A percentile compares a stretch with the other conserved stretches of the same genome.
phyloP scores from a whole-genome alignment of 2,113 vertebrate genomes.

The Collichthys lucidus region DNA sequence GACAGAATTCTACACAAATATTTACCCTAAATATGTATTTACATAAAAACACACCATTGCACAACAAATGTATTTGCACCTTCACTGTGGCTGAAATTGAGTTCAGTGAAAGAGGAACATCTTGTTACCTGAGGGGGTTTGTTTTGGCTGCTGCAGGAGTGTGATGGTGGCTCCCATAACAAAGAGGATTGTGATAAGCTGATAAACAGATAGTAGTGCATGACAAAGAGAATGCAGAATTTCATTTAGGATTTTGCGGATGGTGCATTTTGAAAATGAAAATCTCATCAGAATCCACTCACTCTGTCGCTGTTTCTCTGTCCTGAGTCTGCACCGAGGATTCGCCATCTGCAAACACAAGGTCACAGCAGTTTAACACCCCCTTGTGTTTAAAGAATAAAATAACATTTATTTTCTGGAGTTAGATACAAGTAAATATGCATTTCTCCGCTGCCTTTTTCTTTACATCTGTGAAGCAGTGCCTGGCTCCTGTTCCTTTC shows the following conservation, averaged over 20 bases:
- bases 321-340: slow-evolving; percentile 38
- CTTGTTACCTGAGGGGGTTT: slow-evolving; percentile 61
- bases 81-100: neutral
- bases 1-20: neutral
- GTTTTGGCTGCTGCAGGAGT: slow-evolving; percentile 31
- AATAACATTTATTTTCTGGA: neutral
- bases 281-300: slow-evolving; percentile 57
- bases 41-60: neutral
- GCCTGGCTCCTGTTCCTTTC: slow-evolving; percentile 64
- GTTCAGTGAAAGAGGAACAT: neutral
- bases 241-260: slow-evolving; percentile 34
- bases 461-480: slow-evolving; percentile 53
- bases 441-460: neutral
- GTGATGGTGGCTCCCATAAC: slow-evolving; percentile 20
- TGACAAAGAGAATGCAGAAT: slow-evolving; percentile 35
- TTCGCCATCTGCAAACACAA: slow-evolving; percentile 47
- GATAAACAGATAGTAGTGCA: slow-evolving; percentile 32
- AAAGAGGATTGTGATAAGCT: slow-evolving; percentile 60
- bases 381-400: slow-evolving; percentile 47
- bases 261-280: slow-evolving; percentile 37
- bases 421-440: neutral
- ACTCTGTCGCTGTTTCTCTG: slow-evolving; percentile 65
- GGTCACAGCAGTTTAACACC: slow-evolving; percentile 34
- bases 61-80: neutral
- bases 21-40: neutral